These are phyloP conservation scores for Epirrita christyi DNA, from an alignment of 2,888 invertebrate genomes.

Conservation along the genomic window DNA sequence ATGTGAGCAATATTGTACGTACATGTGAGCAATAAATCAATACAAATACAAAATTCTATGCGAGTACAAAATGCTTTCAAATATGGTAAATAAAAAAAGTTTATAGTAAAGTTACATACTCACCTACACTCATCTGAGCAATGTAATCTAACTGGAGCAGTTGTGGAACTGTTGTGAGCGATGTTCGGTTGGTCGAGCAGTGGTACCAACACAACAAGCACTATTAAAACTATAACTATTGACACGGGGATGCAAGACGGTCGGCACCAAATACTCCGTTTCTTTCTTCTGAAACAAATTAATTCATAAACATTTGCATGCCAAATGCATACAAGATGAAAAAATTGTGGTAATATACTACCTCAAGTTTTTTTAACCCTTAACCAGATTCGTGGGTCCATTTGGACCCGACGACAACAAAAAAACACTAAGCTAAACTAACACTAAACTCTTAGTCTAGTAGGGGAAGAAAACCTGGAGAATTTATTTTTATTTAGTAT, in stretches of 20 bases:
- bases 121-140: slow-evolving; percentile 88
- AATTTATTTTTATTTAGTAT: too few species aligned
- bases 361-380: too few species aligned
- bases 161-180: slow-evolving; percentile 58
- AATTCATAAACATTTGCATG: not conserved
- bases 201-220: slow-evolving; percentile 91
- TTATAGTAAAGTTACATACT: slow-evolving; percentile 39
- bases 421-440: too few species aligned
- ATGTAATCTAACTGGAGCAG: slow-evolving; percentile 66
- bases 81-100: not conserved
- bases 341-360: too few species aligned
- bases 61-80: too few species aligned
- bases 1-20: too few species aligned
- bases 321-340: not conserved
- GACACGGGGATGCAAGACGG: slow-evolving; percentile 94
- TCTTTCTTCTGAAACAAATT: slow-evolving; percentile 66
- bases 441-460: too few species aligned
- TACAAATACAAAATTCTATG: too few species aligned
- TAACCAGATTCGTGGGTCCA: too few species aligned
- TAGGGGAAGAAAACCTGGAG: too few species aligned
- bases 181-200: slow-evolving; percentile 89
- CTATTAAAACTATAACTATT: slow-evolving; percentile 90
- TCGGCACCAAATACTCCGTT: slow-evolving; percentile 88
- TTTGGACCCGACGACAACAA: too few species aligned
- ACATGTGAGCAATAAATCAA: too few species aligned